Percentiles rank a stretch among this genome's conserved stretches.
Evolutionary conservation across 2,797 vertebrate species (phyloP).

Genomic region (Pipistrellus nathusii): DNA sequence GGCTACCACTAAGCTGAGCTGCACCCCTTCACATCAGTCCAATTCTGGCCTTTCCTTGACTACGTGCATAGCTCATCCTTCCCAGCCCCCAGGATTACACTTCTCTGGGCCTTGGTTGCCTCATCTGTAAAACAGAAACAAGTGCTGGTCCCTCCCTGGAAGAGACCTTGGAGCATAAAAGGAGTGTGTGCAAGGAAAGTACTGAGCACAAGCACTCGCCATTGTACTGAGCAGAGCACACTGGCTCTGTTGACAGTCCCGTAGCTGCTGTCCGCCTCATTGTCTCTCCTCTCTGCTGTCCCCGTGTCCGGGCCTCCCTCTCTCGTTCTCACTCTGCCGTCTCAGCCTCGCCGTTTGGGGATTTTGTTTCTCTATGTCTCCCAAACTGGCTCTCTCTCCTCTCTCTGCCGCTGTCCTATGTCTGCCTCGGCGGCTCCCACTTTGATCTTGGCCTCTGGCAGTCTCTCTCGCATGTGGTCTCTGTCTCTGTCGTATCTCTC

Average conservation of each 20-base stretch:
- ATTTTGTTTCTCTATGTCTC: background rate
- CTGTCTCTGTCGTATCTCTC: background rate
- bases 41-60: background rate
- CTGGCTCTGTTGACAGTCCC: fast-evolving
- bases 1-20: background rate
- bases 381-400: background rate
- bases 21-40: background rate
- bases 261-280: fast-evolving
- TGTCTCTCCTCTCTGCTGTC: background rate
- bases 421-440: background rate
- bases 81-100: background rate
- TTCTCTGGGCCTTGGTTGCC: background rate
- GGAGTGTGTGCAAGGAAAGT: background rate
- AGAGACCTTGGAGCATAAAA: background rate
- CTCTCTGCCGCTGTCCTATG: too few relatives aligned
- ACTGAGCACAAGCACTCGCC: background rate
- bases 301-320: background rate
- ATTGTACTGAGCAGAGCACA: too few relatives aligned
- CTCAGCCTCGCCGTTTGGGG: background rate
- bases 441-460: background rate
- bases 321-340: too few relatives aligned
- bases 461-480: background rate
- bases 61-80: background rate
- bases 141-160: background rate
- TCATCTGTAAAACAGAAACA: background rate